These are phyloP conservation scores for Gastrophryne carolinensis DNA, from an alignment of 2,797 vertebrate species.

Conservation along the genomic window DNA sequence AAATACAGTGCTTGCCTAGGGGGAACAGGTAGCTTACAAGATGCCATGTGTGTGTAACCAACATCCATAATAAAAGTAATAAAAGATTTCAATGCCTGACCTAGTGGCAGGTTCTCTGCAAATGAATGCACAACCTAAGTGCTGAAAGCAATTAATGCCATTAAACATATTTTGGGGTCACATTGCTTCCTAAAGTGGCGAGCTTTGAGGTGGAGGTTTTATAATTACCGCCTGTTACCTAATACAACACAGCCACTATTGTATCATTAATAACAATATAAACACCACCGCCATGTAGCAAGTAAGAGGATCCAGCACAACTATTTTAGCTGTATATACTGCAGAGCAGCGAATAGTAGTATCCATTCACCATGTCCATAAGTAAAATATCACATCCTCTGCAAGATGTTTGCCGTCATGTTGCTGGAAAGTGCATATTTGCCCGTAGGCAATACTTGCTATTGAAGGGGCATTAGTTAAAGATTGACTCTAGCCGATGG, in stretches of 20 bases:
- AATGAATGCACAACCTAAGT: not conserved
- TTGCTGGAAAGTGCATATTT: constrained; percentile 46
- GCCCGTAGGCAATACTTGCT: constrained; percentile 34
- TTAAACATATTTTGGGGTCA: not conserved
- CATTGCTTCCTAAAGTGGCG: not conserved
- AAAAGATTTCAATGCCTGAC: no score
- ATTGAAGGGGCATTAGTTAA: constrained; percentile 43
- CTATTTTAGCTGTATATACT: constrained; percentile 31
- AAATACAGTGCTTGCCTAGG: no score
- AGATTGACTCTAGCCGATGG: constrained; percentile 27
- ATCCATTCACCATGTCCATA: constrained; percentile 26
- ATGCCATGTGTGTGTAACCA: no score
- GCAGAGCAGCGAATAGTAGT: constrained; percentile 28
- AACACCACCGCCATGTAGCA: constrained; percentile 19
- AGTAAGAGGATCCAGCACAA: constrained; percentile 34
- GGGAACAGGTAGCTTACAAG: no score
- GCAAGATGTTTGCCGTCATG: constrained; percentile 38
- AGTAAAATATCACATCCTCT: constrained; percentile 33
- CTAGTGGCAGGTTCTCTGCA: no score
- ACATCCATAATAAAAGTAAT: no score
- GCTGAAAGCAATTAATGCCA: not conserved
- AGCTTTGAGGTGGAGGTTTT: not conserved
- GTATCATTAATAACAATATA: constrained; percentile 39
- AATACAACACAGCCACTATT: constrained; percentile 24
- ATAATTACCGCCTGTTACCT: not conserved